phyloP scores from a whole-genome alignment of 2,113 vertebrate species.

The Montifringilla adamsi region DNA sequence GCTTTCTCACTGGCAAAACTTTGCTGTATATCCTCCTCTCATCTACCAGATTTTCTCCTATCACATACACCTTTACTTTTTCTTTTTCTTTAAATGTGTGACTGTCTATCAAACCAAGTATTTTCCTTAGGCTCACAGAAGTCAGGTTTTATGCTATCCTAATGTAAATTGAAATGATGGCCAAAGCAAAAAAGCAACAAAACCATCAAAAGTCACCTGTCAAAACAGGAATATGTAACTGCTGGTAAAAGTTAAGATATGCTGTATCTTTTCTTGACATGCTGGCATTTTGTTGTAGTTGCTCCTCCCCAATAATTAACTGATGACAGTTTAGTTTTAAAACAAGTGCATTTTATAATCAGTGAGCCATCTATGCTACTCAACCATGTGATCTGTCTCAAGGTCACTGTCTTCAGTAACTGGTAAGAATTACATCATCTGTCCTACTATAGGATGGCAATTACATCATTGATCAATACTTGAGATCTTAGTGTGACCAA shows the following conservation, averaged over 20 bases:
- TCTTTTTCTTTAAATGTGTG: neutral
- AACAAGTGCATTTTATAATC: constrained; percentile 53
- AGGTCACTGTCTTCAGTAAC: constrained; percentile 73
- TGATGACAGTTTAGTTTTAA: constrained; percentile 44
- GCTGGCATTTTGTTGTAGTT: neutral
- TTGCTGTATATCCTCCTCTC: neutral
- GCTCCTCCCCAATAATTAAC: constrained; percentile 21
- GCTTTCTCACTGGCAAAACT: neutral
- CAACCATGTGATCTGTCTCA: constrained; percentile 66
- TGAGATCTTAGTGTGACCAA: constrained; percentile 45
- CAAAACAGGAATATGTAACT: neutral
- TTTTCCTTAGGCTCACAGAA: neutral
- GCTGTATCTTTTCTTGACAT: neutral
- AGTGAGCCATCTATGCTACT: constrained; percentile 40
- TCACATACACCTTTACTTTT: neutral
- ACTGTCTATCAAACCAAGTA: neutral
- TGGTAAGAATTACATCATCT: constrained; percentile 77
- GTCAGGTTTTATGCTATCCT: neutral
- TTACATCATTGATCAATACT: constrained; percentile 77
- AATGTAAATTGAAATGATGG: neutral
- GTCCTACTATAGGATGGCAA: constrained; percentile 57
- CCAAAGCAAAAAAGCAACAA: constrained; percentile 32
- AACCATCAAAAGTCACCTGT: neutral
- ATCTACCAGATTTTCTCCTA: neutral
- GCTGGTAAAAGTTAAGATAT: neutral